A percentile compares a stretch with the other conserved stretches of the same genome.
Conservation (phyloP, 2,888 invertebrate species). For the Eilema depressum region DNA sequence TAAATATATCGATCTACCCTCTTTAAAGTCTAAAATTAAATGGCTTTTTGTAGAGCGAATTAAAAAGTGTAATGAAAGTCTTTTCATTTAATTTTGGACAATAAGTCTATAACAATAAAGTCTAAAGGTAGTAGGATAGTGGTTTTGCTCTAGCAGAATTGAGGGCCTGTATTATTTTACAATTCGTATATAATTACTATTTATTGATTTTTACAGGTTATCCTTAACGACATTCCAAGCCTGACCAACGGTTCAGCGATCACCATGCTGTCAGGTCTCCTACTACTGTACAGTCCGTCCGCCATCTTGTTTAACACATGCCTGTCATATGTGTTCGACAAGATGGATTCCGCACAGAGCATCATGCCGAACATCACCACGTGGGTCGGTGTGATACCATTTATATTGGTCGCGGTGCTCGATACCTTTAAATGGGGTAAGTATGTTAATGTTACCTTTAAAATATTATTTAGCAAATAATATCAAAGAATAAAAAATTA, state of each 20-base stretch:
- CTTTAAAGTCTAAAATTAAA: no score
- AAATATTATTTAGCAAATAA: no score
- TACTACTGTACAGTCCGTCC: conserved; percentile 91
- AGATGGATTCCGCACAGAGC: conserved; percentile 93
- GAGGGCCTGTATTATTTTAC: background rate
- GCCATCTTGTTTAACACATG: conserved; percentile 92
- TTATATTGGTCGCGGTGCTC: conserved; percentile 90
- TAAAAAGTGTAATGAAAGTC: no score
- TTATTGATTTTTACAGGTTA: conserved; percentile 79
- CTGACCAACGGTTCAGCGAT: conserved; percentile 90
- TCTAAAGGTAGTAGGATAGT: no score
- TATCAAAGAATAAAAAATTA: no score
- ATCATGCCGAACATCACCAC: conserved; percentile 92
- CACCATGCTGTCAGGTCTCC: conserved; percentile 88
- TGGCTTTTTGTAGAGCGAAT: no score
- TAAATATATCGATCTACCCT: background rate
- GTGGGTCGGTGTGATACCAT: conserved; percentile 92
- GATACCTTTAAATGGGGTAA: conserved; percentile 91
- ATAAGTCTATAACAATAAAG: no score
- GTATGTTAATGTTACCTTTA: conserved; percentile 45
- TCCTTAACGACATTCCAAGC: conserved; percentile 90
- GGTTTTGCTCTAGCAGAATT: no score
- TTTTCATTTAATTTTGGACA: no score
- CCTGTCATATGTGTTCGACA: conserved; percentile 93
- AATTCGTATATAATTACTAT: background rate